Base-by-base conservation (phyloP, 2,888 invertebrate genomes). In the Lottia scabra region DNA sequence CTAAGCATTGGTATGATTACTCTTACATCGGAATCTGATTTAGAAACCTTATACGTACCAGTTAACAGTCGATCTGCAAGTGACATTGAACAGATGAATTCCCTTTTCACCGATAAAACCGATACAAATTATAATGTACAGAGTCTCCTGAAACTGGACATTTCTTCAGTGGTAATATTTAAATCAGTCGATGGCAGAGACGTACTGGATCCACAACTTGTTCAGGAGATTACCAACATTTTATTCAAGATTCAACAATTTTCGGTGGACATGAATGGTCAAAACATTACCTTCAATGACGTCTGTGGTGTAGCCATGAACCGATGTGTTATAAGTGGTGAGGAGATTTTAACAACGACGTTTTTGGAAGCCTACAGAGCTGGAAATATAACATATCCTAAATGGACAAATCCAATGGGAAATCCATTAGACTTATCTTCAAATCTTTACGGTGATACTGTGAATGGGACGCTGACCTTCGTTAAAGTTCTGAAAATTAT, bases 31-130 rank as follows among this genome's bases (percentile, higher is more conserved):
- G 83, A 81, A 68, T 71, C 76, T 4, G 73, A 78, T 66, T 75
- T 80, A 27, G 79, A 77, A 64, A 71, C 68, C 44, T 70, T 81
- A 12, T 81, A 79, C 66, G 75, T 79, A 12, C 81, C 81, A 27
- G 74, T 70, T 67, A 65, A 75, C 69, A 72, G 80, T 72, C 77
- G 74, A 44, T 72, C 83, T 71, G 56, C 67, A 70, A 64, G 68
- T 26, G 81, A 83, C 56, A 64, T 80, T 64, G 63, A 66, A 15
- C 44, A 46, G 27, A 65, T 72, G 12, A 68, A 69, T 46, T 64
- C 67, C 16, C 65, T 72, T 15, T 78, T 78, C 38, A 72, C 74
- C 0, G 77, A 78, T 45, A 64, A 65, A 26, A 72, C 73, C 8
- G 71, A 67, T 16, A 44, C 46, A 26, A 73, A 72, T 71, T 78